Conservation (phyloP, 1,140 invertebrate species). For the Drosophila sp. region DNA sequence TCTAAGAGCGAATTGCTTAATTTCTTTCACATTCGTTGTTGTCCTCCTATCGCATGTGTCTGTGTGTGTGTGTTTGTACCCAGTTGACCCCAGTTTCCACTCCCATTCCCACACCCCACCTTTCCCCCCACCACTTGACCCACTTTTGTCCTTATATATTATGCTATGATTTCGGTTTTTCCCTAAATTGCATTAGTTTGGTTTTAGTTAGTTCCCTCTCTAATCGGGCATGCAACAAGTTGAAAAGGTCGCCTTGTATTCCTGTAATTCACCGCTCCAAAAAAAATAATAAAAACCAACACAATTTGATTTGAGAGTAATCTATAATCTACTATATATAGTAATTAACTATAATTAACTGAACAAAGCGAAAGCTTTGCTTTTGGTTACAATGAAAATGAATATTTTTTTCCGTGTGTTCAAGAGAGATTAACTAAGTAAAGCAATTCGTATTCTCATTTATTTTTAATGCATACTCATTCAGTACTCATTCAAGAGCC, state of each 20-base stretch:
- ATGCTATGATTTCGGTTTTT: not conserved
- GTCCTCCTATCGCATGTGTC: too few species aligned
- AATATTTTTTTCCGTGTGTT: not conserved
- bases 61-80: too few species aligned
- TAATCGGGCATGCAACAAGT: conserved; percentile 17
- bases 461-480: conserved; percentile 69
- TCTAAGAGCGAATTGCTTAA: too few species aligned
- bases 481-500: conserved; percentile 82
- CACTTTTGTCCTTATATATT: too few species aligned
- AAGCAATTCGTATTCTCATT: conserved; percentile 46
- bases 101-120: too few species aligned
- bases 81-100: too few species aligned
- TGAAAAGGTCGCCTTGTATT: conserved; percentile 22
- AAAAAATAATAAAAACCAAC: conserved; percentile 2
- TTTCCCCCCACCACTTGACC: too few species aligned
- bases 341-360: not conserved
- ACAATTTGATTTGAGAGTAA: conserved; percentile 21
- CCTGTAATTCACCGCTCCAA: conserved; percentile 25
- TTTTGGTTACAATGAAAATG: not conserved
- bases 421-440: conserved; percentile 38
- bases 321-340: not conserved
- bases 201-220: conserved; percentile 15
- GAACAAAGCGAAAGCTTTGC: not conserved
- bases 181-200: conserved; percentile 3
- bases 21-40: too few species aligned